Base-by-base conservation (phyloP, 2,888 invertebrate species). In the Acronicta leporina region DNA sequence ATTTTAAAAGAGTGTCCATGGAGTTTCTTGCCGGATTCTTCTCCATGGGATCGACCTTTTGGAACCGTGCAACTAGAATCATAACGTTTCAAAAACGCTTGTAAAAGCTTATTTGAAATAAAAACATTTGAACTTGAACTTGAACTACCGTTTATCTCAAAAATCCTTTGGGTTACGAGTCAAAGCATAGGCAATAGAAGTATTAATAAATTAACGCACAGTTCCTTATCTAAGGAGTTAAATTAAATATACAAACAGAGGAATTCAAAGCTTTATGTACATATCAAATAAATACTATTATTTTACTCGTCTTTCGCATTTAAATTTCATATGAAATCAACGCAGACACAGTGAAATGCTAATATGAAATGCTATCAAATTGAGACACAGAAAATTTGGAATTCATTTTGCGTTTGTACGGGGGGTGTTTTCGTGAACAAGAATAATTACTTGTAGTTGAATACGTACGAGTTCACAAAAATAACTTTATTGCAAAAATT, bases 301-400 rank as follows among this genome's bases (percentile, higher is more conserved):
- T 59, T 63, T 59, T 58, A 49, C 9, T 48, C 45, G 44, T 65
- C 45, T 64, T 63, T 50, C 2, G 53, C 59, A 82, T 82, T 84
- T 75, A 77, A 80, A 80, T 77, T 84, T 80, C 76, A 77, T 77
- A 77, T 77, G 71, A 83, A 81, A 84, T 83, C 80, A 80, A 74
- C 75, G 73, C 63, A 63, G 68, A 60, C 63, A 72, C 71, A 75
- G 68, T 61, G 46, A 64, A 64, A 84, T 79, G 80, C 63, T 81
- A 81, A 81, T 81, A 77, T 48, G 68, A 64, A 73, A 62, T 53
- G 68, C 63, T 73, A 75, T 80, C 63, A 76, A 79, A 81, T 73
- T 75, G 68, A 75, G 69, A 83, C 68, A 70, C 64, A 68, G 73
- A 75, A 72, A 70, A 69, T 79, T 79, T 76, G 55, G 65, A 73